These are phyloP conservation scores for Clunio marinus DNA, from an alignment of 2,888 invertebrate genomes.

Conservation along the genomic window DNA sequence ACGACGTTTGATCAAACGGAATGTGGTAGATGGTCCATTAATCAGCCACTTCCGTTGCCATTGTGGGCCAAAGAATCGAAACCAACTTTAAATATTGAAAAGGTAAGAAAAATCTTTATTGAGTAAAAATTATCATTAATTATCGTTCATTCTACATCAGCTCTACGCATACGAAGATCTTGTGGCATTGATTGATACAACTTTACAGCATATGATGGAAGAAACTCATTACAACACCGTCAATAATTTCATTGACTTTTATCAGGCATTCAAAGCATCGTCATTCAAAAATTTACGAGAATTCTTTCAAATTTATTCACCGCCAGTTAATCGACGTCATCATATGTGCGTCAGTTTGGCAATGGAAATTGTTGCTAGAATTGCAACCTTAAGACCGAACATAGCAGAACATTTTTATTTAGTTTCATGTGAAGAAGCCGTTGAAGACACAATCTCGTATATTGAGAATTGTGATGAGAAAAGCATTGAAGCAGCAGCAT, in stretches of 20 bases:
- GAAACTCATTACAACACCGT: conserved; percentile 87
- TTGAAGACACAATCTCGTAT: conserved; percentile 59
- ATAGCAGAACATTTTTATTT: conserved; percentile 65
- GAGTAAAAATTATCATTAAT: neutral
- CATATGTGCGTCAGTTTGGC: conserved; percentile 88
- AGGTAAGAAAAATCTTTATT: conserved; percentile 44
- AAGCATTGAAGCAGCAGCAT: conserved; percentile 47
- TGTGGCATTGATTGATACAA: conserved; percentile 71
- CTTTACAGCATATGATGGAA: conserved; percentile 73
- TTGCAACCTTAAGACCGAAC: conserved; percentile 65
- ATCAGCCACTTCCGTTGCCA: conserved; percentile 71
- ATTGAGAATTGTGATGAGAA: conserved; percentile 55
- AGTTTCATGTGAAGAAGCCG: conserved; percentile 85
- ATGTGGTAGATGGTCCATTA: conserved; percentile 60
- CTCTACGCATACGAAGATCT: conserved; percentile 69
- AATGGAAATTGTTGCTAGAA: conserved; percentile 68
- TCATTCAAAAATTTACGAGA: conserved; percentile 61
- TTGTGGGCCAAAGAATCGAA: conserved; percentile 60
- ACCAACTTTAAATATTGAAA: conserved; percentile 47
- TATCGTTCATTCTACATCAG: conserved; percentile 3
- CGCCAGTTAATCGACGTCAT: conserved; percentile 71
- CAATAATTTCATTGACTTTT: conserved; percentile 71
- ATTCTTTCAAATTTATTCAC: conserved; percentile 72
- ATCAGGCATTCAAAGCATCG: conserved; percentile 60
- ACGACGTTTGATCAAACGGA: conserved; percentile 50